Evolutionary conservation across 2,888 invertebrate genomes (phyloP).

Genomic region (Octodonta nipae): DNA sequence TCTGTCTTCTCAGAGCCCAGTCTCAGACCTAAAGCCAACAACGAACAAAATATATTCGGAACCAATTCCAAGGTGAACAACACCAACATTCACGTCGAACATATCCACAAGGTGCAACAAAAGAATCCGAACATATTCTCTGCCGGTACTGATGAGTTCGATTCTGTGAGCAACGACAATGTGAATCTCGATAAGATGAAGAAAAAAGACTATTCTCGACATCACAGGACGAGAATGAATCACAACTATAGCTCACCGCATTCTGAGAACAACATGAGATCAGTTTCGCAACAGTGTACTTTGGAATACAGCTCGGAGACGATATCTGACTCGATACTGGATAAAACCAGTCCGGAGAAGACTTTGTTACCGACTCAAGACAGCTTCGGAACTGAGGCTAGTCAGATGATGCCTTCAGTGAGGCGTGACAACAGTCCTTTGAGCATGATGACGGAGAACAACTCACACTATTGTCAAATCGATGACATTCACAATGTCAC

Average conservation of each 20-base stretch:
- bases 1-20: constrained; percentile 20
- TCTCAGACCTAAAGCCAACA: constrained; percentile 40
- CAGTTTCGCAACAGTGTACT: constrained; percentile 58
- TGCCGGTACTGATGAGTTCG: constrained; percentile 48
- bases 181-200: constrained; percentile 25
- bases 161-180: constrained; percentile 26
- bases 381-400: constrained; percentile 9
- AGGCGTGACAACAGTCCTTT: constrained; percentile 20
- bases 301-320: constrained; percentile 45
- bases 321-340: constrained; percentile 31
- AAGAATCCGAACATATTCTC: constrained; percentile 53
- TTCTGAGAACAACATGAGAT: constrained; percentile 39
- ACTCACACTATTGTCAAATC: constrained; percentile 13
- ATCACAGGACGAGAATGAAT: constrained; percentile 21
- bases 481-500: constrained; percentile 11
- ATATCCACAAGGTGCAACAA: constrained; percentile 44
- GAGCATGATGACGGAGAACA: constrained; percentile 13
- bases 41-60: constrained; percentile 45
- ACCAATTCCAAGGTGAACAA: constrained; percentile 68
- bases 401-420: constrained; percentile 10
- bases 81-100: constrained; percentile 63
- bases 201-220: constrained; percentile 21
- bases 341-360: constrained; percentile 21
- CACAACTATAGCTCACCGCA: constrained; percentile 11
- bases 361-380: constrained; percentile 31